phyloP scores from a whole-genome alignment of 2,113 vertebrate species.

The Ciconia maguari region DNA sequence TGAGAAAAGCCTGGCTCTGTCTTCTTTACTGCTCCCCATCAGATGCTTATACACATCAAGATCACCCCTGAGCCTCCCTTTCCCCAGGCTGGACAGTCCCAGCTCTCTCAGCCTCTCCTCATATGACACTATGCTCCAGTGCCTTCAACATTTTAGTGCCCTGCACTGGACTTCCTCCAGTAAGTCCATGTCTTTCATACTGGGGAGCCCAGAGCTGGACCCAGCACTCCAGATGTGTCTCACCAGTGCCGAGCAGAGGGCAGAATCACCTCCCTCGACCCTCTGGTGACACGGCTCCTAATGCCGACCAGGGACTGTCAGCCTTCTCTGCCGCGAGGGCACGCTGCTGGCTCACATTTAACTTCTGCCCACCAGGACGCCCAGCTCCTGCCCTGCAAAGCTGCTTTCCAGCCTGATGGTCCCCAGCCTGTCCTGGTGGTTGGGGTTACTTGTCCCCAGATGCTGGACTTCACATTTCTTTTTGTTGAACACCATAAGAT shows the following conservation, averaged over 20 bases:
- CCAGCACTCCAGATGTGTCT: background rate
- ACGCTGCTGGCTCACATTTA: accelerated
- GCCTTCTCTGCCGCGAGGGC: background rate
- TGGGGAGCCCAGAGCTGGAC: too few species aligned
- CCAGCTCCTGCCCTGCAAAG: background rate
- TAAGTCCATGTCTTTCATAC: accelerated
- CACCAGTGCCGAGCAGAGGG: background rate
- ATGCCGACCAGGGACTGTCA: background rate
- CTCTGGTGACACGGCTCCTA: accelerated
- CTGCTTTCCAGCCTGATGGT: background rate
- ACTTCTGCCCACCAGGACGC: background rate
- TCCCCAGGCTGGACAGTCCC: background rate
- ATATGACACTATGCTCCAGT: accelerated
- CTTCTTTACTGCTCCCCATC: background rate
- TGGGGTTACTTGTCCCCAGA: background rate
- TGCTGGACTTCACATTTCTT: background rate
- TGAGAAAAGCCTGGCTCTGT: background rate
- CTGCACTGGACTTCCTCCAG: background rate
- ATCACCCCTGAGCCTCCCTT: background rate
- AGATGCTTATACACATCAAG: background rate
- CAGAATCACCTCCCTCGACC: background rate
- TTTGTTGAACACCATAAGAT: background rate
- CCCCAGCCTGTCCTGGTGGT: background rate
- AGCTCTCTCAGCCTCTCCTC: background rate
- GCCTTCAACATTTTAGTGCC: background rate